phyloP scores from a whole-genome alignment of 2,888 invertebrate genomes.

The Dicyrtoma fusca region DNA sequence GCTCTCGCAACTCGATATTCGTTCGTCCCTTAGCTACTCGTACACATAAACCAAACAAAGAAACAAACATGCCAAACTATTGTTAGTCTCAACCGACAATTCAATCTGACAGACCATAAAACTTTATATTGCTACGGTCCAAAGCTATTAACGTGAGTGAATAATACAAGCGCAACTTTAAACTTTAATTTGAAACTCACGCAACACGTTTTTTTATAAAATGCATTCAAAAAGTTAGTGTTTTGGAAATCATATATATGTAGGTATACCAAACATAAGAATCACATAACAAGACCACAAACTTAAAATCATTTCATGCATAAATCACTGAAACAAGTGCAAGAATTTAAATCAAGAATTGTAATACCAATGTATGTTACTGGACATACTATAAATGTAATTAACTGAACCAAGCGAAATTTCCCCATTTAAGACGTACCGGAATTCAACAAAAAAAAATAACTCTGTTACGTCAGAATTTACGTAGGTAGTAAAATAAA shows the following conservation, averaged over 20 bases:
- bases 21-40: conserved; percentile 95
- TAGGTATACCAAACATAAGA: neutral
- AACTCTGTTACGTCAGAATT: no score
- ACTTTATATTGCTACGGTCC: neutral
- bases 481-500: no score
- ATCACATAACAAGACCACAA: neutral
- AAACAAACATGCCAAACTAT: conserved; percentile 31
- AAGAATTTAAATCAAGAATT: no score
- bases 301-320: neutral
- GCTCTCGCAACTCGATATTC: conserved; percentile 98
- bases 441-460: no score
- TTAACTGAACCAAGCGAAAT: no score
- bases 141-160: neutral
- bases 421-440: no score
- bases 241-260: neutral
- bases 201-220: no score
- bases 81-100: conserved; percentile 29
- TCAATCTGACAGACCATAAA: neutral
- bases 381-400: no score
- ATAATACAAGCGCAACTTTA: neutral
- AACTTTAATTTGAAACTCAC: neutral
- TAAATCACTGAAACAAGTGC: no score
- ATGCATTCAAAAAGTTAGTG: no score
- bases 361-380: no score
- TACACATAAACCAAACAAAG: conserved; percentile 18